Evolutionary conservation across 2,888 invertebrate species (phyloP), one percentile per base, ranked within the genome.

Genomic region (Leistus spinibarbis): DNA sequence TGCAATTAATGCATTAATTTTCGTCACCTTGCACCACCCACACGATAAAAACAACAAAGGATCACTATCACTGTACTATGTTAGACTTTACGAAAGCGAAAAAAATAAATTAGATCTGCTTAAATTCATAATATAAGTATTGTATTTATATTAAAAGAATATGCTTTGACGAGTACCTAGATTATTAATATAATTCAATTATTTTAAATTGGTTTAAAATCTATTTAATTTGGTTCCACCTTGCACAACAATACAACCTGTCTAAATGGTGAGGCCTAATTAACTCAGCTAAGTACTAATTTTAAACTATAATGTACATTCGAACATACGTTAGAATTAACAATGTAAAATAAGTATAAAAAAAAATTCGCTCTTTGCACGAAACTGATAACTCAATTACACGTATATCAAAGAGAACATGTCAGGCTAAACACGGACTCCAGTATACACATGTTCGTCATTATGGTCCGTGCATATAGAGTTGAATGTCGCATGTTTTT

Each of bases 301-400:
- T 74, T 71, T 24, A 74, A 53, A 70, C 54, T 4, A 23, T 63
- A 70, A 54, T 64, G 24, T 64, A 27, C 64, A 40, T 40, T 10
- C 40, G 40, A 23, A 23, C 64, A 64, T 22, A 64, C 20, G 27
- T 23, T 17, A 17, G 27, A 74, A 68, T 72, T 54, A 72, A 63
- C 71, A 64, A 71, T 23, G 17, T 54, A 71, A 71, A 71, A 64
- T n/a, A 19, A 62, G 78, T 77, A 80, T 77, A 79, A 78, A 76
- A 79, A 82, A 80, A 57, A 57, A 53, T 7, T 9, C 13, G 17
- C 2, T 82, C 81, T 80, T 77, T 77, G 80, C 81, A 81, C 79
- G 81, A 81, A 83, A 82, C 80, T 83, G 82, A 83, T 81, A 83
- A 83, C 83, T 84, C 84, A 83, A 84, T 84, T 83, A 84, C 79